Evolutionary conservation across 2,113 vertebrate genomes (phyloP), one percentile per base, ranked within the genome.

Genomic region (Stegastes partitus): DNA sequence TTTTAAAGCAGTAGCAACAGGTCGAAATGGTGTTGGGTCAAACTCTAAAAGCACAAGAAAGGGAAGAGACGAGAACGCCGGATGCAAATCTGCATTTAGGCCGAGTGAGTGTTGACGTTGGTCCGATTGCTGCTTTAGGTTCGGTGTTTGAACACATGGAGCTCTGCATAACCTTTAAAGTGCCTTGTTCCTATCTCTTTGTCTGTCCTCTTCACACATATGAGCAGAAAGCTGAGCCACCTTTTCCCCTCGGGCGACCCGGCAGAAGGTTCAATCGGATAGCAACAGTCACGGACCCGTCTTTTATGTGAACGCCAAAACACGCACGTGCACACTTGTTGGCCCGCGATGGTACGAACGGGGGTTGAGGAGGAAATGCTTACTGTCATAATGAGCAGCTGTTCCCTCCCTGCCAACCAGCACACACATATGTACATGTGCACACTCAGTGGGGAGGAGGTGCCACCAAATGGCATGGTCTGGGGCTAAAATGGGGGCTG

Each of bases 311-410:
- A 45, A 44, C 45, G 67, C 31, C 55, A 74, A 63, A 50, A n/a
- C 64, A 75, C 68, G n/a, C 64, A 0, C n/a, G 74, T 92, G 81
- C 71, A 83, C 79, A 91, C 83, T 82, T 56, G 45, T 54, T 63
- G 44, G 58, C 69, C 58, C 82, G 75, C 26, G 88, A 90, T 25
- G 68, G 81, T 89, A 53, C 59, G 74, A 68, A 94, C 93, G 91
- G 85, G 85, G 92, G 84, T 87, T 81, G 66, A 87, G 87, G 91
- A 68, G 86, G 18, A 93, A 95, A 93, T 18, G 72, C 79, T 34
- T 89, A 86, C 84, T 89, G 92, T 87, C 87, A 69, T 83, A 91
- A 93, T 75, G 85, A 93, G 84, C 87, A 94, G 93, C 92, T 94
- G 89, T 84, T 92, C 69, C 81, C 90, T 9, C 67, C 68, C 82